Evolutionary conservation across 2,113 vertebrate genomes (phyloP), one percentile per base, ranked within the genome.

Genomic region (Rhinolophus ferrumequinum): DNA sequence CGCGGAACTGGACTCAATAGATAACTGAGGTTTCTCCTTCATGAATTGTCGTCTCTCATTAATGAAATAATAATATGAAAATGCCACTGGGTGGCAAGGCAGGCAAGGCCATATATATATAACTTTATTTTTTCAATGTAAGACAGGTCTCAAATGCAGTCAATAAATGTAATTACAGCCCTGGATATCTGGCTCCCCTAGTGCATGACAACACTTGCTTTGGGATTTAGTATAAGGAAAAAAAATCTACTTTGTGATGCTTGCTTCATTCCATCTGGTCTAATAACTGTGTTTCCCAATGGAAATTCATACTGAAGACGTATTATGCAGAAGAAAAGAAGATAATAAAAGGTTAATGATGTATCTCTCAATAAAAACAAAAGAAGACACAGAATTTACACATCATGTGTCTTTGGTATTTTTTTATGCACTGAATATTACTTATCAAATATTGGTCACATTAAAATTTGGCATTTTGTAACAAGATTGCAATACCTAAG

Each of bases 201-300:
- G 50, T 96, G 35, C 72, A 95, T 84, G 94, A 93, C 72, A 93
- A 97, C 47, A 85, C 85, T 96, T 97, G 96, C 21, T 85, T 89
- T 97, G 95, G 97, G 97, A 97, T 94, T 98, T 97, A 93, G 88
- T 87, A 80, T 58, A 97, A 94, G 67, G 52, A 54, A 16, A 77
- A 52, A 58, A 79, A 97, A 72, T 97, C 96, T 86, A 77, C 98
- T 97, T 96, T 90, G 93, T 95, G 85, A 95, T 93, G 82, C 62
- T 91, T 94, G 80, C 80, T 98, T 98, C 95, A 97, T 96, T 98
- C 89, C 97, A 96, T 72, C 92, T 87, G 44, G 93, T 89, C 76
- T 95, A 97, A 98, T 98, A 97, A 97, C 83, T 93, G 10, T 62
- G 75, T 15, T 6, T 95, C 97, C 91, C 97, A 60, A 69, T 92